Percentiles rank a stretch among this genome's conserved stretches.
Evolutionary conservation across 2,888 invertebrate species (phyloP).

Genomic region (Platycheirus albimanus): DNA sequence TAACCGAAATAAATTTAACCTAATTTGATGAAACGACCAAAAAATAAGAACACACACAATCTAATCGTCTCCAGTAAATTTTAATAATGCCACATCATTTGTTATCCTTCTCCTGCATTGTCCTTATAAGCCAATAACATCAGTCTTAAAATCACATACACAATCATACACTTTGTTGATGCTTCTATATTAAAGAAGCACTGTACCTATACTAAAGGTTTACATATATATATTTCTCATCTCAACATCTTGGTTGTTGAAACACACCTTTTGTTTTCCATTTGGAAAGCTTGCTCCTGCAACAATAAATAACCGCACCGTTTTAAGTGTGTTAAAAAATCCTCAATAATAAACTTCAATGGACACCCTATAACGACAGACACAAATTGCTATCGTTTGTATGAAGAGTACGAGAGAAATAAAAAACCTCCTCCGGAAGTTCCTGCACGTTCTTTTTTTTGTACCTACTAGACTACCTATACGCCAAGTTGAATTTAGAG

Average conservation of each 20-base stretch:
- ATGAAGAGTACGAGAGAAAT: slow-evolving; percentile 5
- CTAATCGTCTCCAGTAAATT: slow-evolving; percentile 71
- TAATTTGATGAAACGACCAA: slow-evolving; percentile 49
- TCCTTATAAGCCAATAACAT: slow-evolving; percentile 65
- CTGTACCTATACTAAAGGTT: too few relatives aligned
- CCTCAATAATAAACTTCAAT: slow-evolving; percentile 71
- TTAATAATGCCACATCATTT: slow-evolving; percentile 70
- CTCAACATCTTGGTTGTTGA: slow-evolving; percentile 11
- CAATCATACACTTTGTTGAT: slow-evolving; percentile 4
- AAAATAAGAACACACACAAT: slow-evolving; percentile 34
- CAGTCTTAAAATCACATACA: slow-evolving; percentile 55
- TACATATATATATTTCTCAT: background rate
- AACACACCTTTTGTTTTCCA: slow-evolving; percentile 53
- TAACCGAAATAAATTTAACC: slow-evolving; percentile 65
- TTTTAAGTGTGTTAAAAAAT: slow-evolving; percentile 72
- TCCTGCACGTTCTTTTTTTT: slow-evolving; percentile 44
- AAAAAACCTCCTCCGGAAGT: slow-evolving; percentile 35
- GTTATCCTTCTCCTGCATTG: slow-evolving; percentile 60
- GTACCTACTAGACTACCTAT: too few relatives aligned
- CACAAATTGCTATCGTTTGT: slow-evolving; percentile 71
- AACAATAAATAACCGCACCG: slow-evolving; percentile 71
- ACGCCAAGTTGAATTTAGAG: slow-evolving; percentile 25
- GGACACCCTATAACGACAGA: slow-evolving; percentile 70
- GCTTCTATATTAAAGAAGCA: background rate
- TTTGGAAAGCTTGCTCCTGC: slow-evolving; percentile 26